Evolutionary conservation across 2,888 invertebrate genomes (phyloP).

Genomic region (Poecilus cupreus): DNA sequence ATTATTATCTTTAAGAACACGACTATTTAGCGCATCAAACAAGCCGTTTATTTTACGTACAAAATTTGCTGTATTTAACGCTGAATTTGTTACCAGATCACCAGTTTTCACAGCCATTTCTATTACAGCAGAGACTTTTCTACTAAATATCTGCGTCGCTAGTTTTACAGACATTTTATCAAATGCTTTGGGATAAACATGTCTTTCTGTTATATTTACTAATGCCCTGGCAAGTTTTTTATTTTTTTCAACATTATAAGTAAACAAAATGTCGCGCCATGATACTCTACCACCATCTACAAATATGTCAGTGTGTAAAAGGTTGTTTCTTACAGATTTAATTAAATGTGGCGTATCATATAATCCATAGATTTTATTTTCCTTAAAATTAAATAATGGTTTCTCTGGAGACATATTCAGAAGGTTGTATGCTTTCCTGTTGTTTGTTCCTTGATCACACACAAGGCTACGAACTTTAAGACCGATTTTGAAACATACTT

Average conservation of each 20-base stretch:
- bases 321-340: background rate
- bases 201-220: background rate
- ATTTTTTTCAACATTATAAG: background rate
- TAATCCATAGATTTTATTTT: background rate
- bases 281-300: background rate
- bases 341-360: background rate
- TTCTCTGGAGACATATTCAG: background rate
- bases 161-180: conserved; percentile 59
- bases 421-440: background rate
- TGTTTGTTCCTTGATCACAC: background rate
- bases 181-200: conserved; percentile 52
- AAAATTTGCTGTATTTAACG: background rate
- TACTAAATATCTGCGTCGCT: background rate
- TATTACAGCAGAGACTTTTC: background rate
- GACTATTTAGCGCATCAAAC: background rate
- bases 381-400: background rate
- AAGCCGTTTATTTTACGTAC: background rate
- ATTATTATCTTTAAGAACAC: background rate
- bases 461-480: background rate
- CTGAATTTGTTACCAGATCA: background rate
- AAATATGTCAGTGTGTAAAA: background rate
- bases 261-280: background rate
- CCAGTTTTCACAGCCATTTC: background rate
- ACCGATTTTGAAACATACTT: background rate
- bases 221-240: background rate